Evolutionary conservation across 2,113 vertebrate genomes (phyloP), one percentile per base, ranked within the genome.

Genomic region (Elgaria multicarinata): DNA sequence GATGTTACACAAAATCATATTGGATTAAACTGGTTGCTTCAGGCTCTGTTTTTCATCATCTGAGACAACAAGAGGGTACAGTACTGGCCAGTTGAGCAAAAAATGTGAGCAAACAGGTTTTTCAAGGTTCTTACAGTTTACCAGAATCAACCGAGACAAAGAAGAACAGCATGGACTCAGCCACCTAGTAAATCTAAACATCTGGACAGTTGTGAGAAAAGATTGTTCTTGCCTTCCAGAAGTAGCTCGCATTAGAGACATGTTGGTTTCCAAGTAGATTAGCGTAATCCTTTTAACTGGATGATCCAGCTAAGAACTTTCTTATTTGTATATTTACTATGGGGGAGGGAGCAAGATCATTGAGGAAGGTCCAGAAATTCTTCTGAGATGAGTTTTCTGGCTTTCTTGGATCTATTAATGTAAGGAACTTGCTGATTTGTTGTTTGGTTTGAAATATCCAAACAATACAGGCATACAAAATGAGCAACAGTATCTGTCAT

Each of bases 11-110:
- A 36, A 76, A 91, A 89, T 20, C 71, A 2, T 76, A 36, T 13
- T 4, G 24, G 58, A 6, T 5, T 58, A 88, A 80, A 55, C 33
- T 5, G 74, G 6, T 44, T 14, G 16, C 36, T 90, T 80, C 69
- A 75, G 36, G 2, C 42, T 72, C 55, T 53, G 33, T 83, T 81
- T 71, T 3, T 0, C 6, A 44, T 33, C 8, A 44, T 36, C 6
- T 90, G 85, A 74, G 31, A 33, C 55, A 46, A 76, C 44, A 18
- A 72, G 2, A 67, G 10, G 0, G 2, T 46, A 71, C 16, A 33
- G 82, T 67, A n/a, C 62, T 24, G 91, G 86, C 81, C 20, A 81
- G 36, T 1, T 66, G 39, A 58, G 92, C 33, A 16, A 89, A 92
- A 93, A 90, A 74, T 28, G 71, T 0, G 0, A 90, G 16, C 36